These are phyloP conservation scores for Cephalopholis sonnerati DNA, from an alignment of 2,113 vertebrate species.

Conservation along the genomic window DNA sequence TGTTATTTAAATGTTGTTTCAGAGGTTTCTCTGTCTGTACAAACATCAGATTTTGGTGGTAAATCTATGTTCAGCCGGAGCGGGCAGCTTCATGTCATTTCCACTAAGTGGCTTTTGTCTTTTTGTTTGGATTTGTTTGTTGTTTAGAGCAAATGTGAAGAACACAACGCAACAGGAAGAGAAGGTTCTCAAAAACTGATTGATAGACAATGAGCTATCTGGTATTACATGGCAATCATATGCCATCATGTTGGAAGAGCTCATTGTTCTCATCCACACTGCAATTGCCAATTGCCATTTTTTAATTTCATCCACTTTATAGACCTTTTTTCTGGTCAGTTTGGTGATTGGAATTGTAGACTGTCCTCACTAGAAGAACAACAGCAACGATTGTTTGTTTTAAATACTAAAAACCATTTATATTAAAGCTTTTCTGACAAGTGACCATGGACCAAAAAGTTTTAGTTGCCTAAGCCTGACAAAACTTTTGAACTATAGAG, in stretches of 20 bases:
- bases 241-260: conserved; percentile 40
- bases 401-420: not conserved
- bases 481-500: no score
- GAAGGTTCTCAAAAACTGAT: conserved; percentile 41
- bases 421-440: not conserved
- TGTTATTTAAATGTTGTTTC: not conserved
- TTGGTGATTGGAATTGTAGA: not conserved
- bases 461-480: no score
- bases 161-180: conserved; percentile 33
- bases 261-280: conserved; percentile 29
- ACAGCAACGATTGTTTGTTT: not conserved
- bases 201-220: conserved; percentile 28
- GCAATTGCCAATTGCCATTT: not conserved
- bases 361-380: not conserved
- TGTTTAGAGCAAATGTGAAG: conserved; percentile 36
- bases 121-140: conserved; percentile 48
- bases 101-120: conserved; percentile 41
- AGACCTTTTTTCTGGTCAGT: not conserved
- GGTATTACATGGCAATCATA: conserved; percentile 44
- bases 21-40: not conserved
- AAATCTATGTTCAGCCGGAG: not conserved
- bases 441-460: not conserved
- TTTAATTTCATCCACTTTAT: conserved; percentile 28
- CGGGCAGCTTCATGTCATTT: conserved; percentile 7
- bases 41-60: not conserved